These are phyloP conservation scores for Drosophila nasuta DNA, from an alignment of 1,140 invertebrate species.

Conservation along the genomic window DNA sequence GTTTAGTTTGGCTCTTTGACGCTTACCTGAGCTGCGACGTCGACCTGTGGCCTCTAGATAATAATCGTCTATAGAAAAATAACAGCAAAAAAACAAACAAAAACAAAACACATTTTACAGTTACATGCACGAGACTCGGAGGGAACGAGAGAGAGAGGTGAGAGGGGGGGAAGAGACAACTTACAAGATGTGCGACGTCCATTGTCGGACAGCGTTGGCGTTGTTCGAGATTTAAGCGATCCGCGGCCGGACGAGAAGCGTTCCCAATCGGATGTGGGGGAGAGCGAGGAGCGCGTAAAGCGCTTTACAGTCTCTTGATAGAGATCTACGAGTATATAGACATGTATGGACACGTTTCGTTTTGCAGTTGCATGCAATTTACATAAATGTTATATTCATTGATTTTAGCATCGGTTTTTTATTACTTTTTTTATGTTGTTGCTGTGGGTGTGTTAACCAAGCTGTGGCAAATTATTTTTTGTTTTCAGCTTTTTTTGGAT, in stretches of 20 bases:
- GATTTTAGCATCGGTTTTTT: neutral
- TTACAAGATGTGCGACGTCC: slow-evolving; percentile 81
- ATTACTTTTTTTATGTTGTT: neutral
- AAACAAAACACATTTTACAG: slow-evolving; percentile 62
- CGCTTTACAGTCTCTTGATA: slow-evolving; percentile 84
- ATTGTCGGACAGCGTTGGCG: slow-evolving; percentile 63
- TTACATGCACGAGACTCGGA: slow-evolving; percentile 25
- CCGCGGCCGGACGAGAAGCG: slow-evolving; percentile 74
- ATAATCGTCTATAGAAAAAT: slow-evolving; percentile 76
- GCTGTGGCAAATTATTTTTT: slow-evolving; percentile 26
- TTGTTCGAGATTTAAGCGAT: slow-evolving; percentile 67
- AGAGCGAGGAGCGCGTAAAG: slow-evolving; percentile 84
- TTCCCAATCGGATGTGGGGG: slow-evolving; percentile 82
- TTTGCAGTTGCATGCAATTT: slow-evolving; percentile 35
- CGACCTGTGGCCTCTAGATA: slow-evolving; percentile 84
- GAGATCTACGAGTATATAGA: slow-evolving; percentile 63
- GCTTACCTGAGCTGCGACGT: slow-evolving; percentile 84
- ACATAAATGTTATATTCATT: slow-evolving; percentile 45
- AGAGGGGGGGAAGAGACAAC: slow-evolving; percentile 37
- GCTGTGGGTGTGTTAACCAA: slow-evolving; percentile 63
- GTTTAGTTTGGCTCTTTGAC: slow-evolving; percentile 30
- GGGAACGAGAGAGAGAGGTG: neutral
- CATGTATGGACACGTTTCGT: slow-evolving; percentile 31
- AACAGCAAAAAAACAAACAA: slow-evolving; percentile 50
- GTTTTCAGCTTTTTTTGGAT: slow-evolving; percentile 26